A percentile compares a stretch with the other conserved stretches of the same genome.
Conservation (phyloP, 2,888 invertebrate species). For the Agrochola lota region DNA sequence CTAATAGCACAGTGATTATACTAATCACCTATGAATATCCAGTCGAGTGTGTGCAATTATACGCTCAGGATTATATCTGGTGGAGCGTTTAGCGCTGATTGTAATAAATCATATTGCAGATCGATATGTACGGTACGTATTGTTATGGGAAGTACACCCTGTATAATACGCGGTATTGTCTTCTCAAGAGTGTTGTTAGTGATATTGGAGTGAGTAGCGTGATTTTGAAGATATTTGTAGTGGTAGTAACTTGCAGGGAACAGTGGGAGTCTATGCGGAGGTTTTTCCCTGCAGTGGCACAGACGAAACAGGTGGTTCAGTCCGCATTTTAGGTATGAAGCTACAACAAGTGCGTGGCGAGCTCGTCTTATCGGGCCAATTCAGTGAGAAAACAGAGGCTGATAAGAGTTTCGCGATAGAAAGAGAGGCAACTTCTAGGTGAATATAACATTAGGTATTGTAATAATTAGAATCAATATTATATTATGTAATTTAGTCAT, state of each 20-base stretch:
- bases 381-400: too few relatives aligned
- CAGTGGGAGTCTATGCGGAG: neutral
- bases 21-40: constrained; percentile 79
- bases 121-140: constrained; percentile 39
- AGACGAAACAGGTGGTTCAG: too few relatives aligned
- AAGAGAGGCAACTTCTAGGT: too few relatives aligned
- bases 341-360: too few relatives aligned
- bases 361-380: too few relatives aligned
- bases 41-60: constrained; percentile 77
- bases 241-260: neutral
- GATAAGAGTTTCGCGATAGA: too few relatives aligned
- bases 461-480: too few relatives aligned
- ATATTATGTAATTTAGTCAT: too few relatives aligned
- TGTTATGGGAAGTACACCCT: constrained; percentile 1
- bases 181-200: neutral
- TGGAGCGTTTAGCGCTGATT: constrained; percentile 73
- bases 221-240: neutral
- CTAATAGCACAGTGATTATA: constrained; percentile 69
- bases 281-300: too few relatives aligned
- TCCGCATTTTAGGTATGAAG: too few relatives aligned
- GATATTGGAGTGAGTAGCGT: neutral
- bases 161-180: constrained; percentile 18
- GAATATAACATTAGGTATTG: too few relatives aligned
- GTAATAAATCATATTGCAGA: constrained; percentile 71
- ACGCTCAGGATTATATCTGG: constrained; percentile 70